Percentiles rank a stretch among this genome's conserved stretches.
Conservation (phyloP, 1,140 invertebrate genomes). For the Drosophila burlai region DNA sequence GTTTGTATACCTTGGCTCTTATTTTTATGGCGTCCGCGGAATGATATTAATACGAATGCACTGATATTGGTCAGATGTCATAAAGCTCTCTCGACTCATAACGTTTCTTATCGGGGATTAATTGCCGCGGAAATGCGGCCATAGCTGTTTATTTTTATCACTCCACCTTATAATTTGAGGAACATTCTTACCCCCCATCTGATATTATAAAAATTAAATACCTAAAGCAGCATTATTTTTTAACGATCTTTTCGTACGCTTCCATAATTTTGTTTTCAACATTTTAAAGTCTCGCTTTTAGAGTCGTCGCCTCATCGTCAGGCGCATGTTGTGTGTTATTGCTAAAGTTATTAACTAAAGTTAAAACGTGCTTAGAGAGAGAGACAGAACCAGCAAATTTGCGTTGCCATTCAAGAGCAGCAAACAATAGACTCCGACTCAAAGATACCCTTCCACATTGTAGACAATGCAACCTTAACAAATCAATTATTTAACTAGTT, state of each 20-base stretch:
- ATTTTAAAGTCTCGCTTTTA: conserved; percentile 12
- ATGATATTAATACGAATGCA: conserved; percentile 24
- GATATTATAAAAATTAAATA: conserved; percentile 25
- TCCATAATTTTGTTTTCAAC: background rate
- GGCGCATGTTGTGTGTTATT: conserved; percentile 66
- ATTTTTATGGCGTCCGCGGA: conserved; percentile 12
- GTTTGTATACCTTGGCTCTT: conserved; percentile 1
- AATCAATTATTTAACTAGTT: conserved; percentile 62
- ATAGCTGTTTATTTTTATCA: conserved; percentile 35
- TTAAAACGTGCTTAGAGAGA: conserved; percentile 23
- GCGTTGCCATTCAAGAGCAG: conserved; percentile 30
- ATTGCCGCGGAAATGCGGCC: conserved; percentile 33
- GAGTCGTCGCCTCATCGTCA: background rate
- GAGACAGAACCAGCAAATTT: conserved; percentile 25
- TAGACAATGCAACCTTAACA: conserved; percentile 51
- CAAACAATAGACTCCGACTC: conserved; percentile 49
- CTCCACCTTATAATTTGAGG: conserved; percentile 13
- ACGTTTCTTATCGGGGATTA: conserved; percentile 33
- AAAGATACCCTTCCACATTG: conserved; percentile 47
- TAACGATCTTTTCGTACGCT: conserved; percentile 1
- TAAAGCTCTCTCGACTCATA: conserved; percentile 28
- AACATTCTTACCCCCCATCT: background rate
- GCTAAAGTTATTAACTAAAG: conserved; percentile 61
- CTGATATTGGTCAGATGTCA: conserved; percentile 26
- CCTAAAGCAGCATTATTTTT: background rate